Conservation (phyloP, 2,888 invertebrate genomes). For the Synergus gifuensis region DNA sequence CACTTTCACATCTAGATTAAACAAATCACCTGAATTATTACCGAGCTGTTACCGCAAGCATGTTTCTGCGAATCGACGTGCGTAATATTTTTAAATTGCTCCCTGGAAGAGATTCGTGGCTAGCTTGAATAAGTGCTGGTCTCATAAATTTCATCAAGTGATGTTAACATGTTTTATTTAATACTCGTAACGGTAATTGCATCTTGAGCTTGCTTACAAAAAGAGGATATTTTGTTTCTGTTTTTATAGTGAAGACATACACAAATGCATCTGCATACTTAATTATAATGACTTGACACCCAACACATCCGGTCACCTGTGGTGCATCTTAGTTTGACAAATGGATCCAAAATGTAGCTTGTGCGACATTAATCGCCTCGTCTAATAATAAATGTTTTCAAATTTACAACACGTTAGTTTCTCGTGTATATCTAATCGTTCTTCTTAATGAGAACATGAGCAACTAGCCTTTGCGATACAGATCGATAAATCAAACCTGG, state of each 20-base stretch:
- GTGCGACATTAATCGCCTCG: conserved; percentile 18
- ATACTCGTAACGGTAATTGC: neutral
- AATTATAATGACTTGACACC: conserved; percentile 28
- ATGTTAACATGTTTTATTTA: neutral
- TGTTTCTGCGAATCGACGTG: neutral
- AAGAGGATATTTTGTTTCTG: neutral
- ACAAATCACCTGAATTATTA: conserved; percentile 19
- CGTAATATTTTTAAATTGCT: neutral
- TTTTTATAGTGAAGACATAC: too few relatives aligned
- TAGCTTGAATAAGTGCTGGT: neutral
- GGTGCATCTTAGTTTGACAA: conserved; percentile 22
- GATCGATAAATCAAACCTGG: conserved; percentile 20
- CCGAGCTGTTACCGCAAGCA: neutral
- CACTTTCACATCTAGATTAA: conserved; percentile 2
- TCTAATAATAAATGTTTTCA: conserved; percentile 36
- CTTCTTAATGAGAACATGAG: conserved; percentile 33
- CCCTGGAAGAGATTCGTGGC: neutral
- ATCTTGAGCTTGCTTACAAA: neutral
- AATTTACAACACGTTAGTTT: conserved; percentile 22
- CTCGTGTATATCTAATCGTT: conserved; percentile 10
- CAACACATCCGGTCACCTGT: conserved; percentile 32
- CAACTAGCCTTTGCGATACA: conserved; percentile 32
- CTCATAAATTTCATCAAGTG: neutral
- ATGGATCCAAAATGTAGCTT: conserved; percentile 14
- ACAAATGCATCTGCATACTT: neutral